A percentile compares a stretch with the other conserved stretches of the same genome.
Evolutionary conservation across 2,888 invertebrate genomes (phyloP).

Genomic region (Nemotelus nigrinus): DNA sequence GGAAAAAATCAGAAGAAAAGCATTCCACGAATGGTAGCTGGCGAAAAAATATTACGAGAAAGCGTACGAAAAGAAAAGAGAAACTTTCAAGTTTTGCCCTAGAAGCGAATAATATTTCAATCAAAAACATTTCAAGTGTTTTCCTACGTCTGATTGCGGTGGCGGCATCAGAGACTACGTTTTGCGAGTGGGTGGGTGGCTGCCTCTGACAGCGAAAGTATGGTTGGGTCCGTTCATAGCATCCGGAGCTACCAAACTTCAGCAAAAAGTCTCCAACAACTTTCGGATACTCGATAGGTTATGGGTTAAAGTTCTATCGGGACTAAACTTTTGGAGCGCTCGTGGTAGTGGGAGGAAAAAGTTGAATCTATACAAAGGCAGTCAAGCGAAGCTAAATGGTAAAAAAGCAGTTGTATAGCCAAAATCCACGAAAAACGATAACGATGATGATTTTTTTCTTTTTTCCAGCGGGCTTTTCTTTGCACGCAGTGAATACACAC

Average conservation of each 20-base stretch:
- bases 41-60: not conserved
- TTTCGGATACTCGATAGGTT: slow-evolving; percentile 23
- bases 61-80: not conserved
- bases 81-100: slow-evolving; percentile 23
- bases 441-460: slow-evolving; percentile 16
- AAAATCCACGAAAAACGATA: slow-evolving; percentile 18
- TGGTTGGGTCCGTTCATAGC: not conserved
- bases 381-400: not conserved
- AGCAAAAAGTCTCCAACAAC: slow-evolving; percentile 8
- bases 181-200: not conserved
- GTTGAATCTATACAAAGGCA: not conserved
- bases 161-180: not conserved
- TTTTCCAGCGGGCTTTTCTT: slow-evolving; percentile 5
- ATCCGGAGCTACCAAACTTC: not conserved
- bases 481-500: not conserved
- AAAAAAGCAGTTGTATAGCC: not conserved
- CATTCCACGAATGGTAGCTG: not conserved
- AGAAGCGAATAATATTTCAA: slow-evolving; percentile 42
- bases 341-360: not conserved
- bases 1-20: not conserved
- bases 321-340: not conserved
- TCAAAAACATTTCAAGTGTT: slow-evolving; percentile 42
- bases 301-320: slow-evolving; percentile 26
- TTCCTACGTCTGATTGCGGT: not conserved
- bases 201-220: not conserved